A percentile compares a stretch with the other conserved stretches of the same genome.
These are phyloP conservation scores for Ancistrus triradiatus DNA, from an alignment of 2,113 vertebrate species.

Conservation along the genomic window DNA sequence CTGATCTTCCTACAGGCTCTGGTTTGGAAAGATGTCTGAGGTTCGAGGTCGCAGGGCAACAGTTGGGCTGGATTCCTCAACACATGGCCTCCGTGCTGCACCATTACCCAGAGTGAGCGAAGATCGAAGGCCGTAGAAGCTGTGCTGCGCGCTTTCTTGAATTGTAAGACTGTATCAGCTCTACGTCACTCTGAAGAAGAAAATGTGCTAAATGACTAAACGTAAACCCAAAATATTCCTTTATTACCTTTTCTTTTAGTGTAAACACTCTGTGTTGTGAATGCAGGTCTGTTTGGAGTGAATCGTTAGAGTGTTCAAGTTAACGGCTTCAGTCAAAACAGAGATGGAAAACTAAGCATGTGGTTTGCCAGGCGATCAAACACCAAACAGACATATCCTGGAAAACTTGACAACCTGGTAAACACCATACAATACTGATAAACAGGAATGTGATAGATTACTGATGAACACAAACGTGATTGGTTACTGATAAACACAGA, in stretches of 20 bases:
- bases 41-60: slow-evolving; percentile 57
- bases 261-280: too few species aligned
- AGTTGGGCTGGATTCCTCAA: slow-evolving; percentile 64
- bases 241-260: too few species aligned
- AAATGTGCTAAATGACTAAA: too few species aligned
- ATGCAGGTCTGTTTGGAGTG: slow-evolving; percentile 73
- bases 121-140: slow-evolving; percentile 58
- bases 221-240: too few species aligned
- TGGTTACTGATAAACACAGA: too few species aligned
- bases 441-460: too few species aligned
- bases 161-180: too few species aligned
- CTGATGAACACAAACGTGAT: too few species aligned
- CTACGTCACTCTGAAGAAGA: too few species aligned
- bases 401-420: slow-evolving; percentile 75
- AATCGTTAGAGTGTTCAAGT: slow-evolving; percentile 73
- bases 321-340: slow-evolving; percentile 67
- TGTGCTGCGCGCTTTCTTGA: slow-evolving; percentile 54
- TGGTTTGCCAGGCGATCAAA: slow-evolving; percentile 71
- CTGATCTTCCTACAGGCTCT: slow-evolving; percentile 52
- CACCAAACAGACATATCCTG: slow-evolving; percentile 73
- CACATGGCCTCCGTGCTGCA: slow-evolving; percentile 49
- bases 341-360: slow-evolving; percentile 60
- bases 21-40: slow-evolving; percentile 45
- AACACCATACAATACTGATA: too few species aligned
- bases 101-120: slow-evolving; percentile 41